A percentile compares a stretch with the other conserved stretches of the same genome.
These are phyloP conservation scores for Scaptomyza tumidula DNA, from an alignment of 2,888 invertebrate species.

Conservation along the genomic window DNA sequence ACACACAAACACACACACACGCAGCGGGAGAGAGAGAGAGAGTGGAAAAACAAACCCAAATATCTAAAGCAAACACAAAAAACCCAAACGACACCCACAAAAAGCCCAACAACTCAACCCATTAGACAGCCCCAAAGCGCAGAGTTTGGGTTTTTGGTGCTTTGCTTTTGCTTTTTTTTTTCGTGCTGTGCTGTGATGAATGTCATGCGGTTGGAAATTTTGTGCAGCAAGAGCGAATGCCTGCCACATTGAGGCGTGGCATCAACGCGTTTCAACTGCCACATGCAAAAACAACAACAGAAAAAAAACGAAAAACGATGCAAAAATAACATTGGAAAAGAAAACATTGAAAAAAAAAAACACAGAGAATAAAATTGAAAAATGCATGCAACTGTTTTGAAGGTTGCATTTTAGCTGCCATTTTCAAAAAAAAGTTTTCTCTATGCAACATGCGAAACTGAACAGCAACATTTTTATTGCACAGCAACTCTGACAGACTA, in stretches of 20 bases:
- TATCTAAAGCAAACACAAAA: constrained; percentile 67
- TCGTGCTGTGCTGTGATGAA: constrained; percentile 66
- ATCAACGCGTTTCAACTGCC: constrained; percentile 36
- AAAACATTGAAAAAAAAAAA: constrained; percentile 12
- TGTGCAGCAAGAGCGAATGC: constrained; percentile 34
- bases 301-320: constrained; percentile 14
- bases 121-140: constrained; percentile 35
- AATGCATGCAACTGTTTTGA: constrained; percentile 78
- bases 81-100: constrained; percentile 39
- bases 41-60: constrained; percentile 70
- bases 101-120: constrained; percentile 4
- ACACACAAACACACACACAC: constrained; percentile 22
- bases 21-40: constrained; percentile 1
- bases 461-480: constrained; percentile 33
- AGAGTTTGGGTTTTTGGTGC: constrained; percentile 14
- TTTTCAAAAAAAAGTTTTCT: constrained; percentile 39
- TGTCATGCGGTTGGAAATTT: constrained; percentile 81
- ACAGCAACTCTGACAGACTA: constrained; percentile 54
- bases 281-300: constrained; percentile 9
- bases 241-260: constrained; percentile 49
- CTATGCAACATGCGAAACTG: constrained; percentile 38
- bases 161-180: constrained; percentile 4
- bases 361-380: constrained; percentile 59
- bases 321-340: constrained; percentile 58
- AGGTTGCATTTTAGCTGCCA: constrained; percentile 61